Evolutionary conservation across 2,797 vertebrate genomes (phyloP), one percentile per base, ranked within the genome.

Genomic region (Pipistrellus pipistrellus): DNA sequence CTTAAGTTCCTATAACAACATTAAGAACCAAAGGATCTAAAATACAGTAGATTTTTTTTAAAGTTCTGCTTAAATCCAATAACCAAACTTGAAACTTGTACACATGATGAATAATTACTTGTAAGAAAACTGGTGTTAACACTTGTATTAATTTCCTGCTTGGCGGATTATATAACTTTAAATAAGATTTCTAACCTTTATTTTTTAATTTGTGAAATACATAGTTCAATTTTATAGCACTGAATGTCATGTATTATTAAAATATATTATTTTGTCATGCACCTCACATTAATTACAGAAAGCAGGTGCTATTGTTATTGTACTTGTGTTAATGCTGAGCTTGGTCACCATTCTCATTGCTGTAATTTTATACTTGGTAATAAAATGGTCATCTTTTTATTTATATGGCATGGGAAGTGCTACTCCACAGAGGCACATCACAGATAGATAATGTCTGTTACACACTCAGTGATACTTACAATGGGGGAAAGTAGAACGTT

Each of bases 391-490:
- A 83, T 84, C 46, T 93, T 53, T 78, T 59, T 55, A 68, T 90
- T 62, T 12, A 10, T 23, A 9, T n/a, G 18, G 17, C 35, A 87
- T 30, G 77, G 80, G 48, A 75, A 17, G 15, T 35, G 59, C 23
- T 85, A 87, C 81, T 95, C 95, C 51, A 62, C 55, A 91, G 66
- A 95, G 91, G 8, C 9, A 85, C 18, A 93, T 51, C 88, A 93
- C 25, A 95, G 46, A 27, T 12, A 71, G 76, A 92, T 86, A 90
- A 66, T 88, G 32, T 55, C 38, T 80, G n/a, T 68, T 85, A 48
- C 69, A 71, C 76, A 21, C 44, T 92, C 91, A 94, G 32, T 88
- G 69, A 92, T 90, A 83, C 68, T 90, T 93, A 86, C 38, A 88
- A 48, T 69, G 5, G 30, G 17, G 8, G 82, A 85, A 48, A 66